Evolutionary conservation across 2,797 vertebrate genomes (phyloP).

Genomic region (Sparidentex hasta): DNA sequence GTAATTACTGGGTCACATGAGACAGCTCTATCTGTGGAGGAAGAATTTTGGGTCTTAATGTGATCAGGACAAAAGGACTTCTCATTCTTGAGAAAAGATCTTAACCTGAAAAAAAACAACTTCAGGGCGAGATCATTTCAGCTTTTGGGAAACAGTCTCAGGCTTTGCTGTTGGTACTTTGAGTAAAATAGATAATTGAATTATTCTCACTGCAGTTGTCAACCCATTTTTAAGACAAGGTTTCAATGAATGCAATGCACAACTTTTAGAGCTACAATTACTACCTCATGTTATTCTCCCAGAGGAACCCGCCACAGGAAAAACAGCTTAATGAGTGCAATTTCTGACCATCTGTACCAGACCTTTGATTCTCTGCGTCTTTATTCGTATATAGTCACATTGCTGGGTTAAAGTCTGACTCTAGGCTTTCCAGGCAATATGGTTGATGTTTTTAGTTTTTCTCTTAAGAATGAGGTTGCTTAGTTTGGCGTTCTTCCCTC

Average conservation of each 20-base stretch:
- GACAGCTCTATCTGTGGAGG: neutral
- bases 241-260: neutral
- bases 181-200: neutral
- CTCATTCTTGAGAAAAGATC: neutral
- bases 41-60: neutral
- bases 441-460: neutral
- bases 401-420: neutral
- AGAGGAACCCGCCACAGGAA: neutral
- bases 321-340: neutral
- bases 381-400: neutral
- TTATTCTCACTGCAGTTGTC: neutral
- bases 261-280: neutral
- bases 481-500: conserved; percentile 13
- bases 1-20: neutral
- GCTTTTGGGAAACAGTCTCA: neutral
- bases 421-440: neutral
- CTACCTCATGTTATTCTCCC: neutral
- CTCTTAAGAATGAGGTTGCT: neutral
- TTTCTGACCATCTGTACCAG: neutral
- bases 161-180: neutral
- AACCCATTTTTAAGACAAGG: neutral
- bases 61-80: neutral
- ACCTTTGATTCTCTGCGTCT: neutral
- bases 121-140: neutral
- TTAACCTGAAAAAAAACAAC: neutral